Conservation (phyloP, 2,888 invertebrate species). For the Conops quadrifasciatus region DNA sequence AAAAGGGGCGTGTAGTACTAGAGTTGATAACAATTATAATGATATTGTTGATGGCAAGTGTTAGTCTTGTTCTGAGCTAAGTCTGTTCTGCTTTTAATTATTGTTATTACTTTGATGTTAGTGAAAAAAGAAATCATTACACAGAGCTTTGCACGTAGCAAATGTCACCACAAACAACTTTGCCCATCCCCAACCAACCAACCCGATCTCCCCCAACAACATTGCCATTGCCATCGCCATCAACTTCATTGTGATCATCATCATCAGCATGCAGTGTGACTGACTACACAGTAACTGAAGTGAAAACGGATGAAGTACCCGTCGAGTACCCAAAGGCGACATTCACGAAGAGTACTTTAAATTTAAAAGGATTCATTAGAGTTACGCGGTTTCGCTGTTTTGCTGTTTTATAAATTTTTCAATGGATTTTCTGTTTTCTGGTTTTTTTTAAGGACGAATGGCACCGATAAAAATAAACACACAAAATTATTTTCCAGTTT, state of each 20-base stretch:
- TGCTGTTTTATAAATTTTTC: slow-evolving; percentile 18
- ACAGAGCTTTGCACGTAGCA: slow-evolving; percentile 15
- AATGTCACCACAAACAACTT: too few relatives aligned
- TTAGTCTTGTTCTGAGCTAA: background rate
- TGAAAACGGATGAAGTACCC: background rate
- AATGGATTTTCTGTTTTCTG: background rate
- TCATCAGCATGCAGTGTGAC: background rate
- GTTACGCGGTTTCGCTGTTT: slow-evolving; percentile 13
- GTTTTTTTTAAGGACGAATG: background rate
- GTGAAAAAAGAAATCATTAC: slow-evolving; percentile 25
- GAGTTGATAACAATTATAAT: too few relatives aligned
- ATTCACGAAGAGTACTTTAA: slow-evolving; percentile 27
- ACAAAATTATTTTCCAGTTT: too few relatives aligned
- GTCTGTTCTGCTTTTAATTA: background rate
- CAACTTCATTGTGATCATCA: too few relatives aligned
- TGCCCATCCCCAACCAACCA: too few relatives aligned
- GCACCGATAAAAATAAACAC: background rate
- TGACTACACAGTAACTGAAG: slow-evolving; percentile 4
- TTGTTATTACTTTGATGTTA: background rate
- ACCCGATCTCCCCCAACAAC: too few relatives aligned
- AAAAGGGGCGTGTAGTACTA: too few relatives aligned
- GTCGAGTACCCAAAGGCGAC: slow-evolving; percentile 23
- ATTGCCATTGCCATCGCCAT: too few relatives aligned
- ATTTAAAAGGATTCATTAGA: slow-evolving; percentile 33
- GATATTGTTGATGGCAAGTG: too few relatives aligned